phyloP scores from a whole-genome alignment of 2,888 invertebrate species.

The Thalpophila matura region DNA sequence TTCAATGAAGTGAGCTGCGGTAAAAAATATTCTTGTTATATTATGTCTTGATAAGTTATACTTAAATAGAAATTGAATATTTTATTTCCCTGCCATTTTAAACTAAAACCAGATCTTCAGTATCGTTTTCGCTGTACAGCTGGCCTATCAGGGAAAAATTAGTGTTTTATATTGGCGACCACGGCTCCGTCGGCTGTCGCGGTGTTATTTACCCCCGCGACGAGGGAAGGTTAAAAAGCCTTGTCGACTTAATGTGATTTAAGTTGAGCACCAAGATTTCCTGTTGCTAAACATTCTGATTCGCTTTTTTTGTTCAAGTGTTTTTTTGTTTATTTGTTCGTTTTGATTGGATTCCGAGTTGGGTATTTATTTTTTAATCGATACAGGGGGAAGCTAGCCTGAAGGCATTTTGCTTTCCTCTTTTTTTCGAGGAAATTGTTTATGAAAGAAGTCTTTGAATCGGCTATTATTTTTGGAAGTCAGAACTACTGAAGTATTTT shows the following conservation, averaged over 20 bases:
- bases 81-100: no score
- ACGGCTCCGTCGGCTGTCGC: conserved; percentile 75
- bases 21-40: no score
- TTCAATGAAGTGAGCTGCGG: no score
- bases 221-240: conserved; percentile 73
- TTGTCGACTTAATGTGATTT: conserved; percentile 76
- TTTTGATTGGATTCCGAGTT: conserved; percentile 37
- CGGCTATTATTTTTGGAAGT: not conserved
- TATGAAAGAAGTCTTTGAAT: not conserved
- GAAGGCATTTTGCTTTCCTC: not conserved
- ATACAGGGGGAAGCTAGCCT: not conserved
- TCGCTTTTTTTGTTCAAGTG: conserved; percentile 51
- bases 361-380: conserved; percentile 44
- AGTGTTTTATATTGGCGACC: conserved; percentile 84
- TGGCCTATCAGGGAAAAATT: conserved; percentile 75
- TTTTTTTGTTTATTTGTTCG: conserved; percentile 43
- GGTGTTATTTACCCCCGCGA: conserved; percentile 75
- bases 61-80: no score
- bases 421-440: not conserved
- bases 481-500: not conserved
- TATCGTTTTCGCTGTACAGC: conserved; percentile 33
- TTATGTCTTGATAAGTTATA: no score
- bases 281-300: conserved; percentile 65
- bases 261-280: conserved; percentile 71
- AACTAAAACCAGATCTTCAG: not conserved